phyloP scores from a whole-genome alignment of 2,113 vertebrate species.

The Stercorarius parasiticus region DNA sequence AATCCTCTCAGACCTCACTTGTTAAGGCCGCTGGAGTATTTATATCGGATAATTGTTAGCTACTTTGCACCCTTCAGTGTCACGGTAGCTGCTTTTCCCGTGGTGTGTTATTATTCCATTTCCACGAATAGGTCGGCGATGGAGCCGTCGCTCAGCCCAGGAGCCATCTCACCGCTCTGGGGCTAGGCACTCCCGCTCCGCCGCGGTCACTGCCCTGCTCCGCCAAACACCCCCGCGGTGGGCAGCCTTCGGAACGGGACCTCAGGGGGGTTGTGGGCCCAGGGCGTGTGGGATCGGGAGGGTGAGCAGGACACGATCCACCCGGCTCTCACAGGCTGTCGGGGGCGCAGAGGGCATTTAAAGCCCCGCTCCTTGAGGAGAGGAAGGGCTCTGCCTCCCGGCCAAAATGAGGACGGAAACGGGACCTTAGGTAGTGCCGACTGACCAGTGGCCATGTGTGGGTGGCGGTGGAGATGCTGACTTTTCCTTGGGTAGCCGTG shows the following conservation, averaged over 20 bases:
- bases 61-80: not conserved
- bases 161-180: not conserved
- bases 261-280: rapidly evolving
- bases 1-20: not conserved
- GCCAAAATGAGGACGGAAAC: too few relatives aligned
- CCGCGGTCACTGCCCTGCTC: rapidly evolving
- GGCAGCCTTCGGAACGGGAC: too few relatives aligned
- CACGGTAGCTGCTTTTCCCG: not conserved
- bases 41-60: not conserved
- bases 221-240: rapidly evolving
- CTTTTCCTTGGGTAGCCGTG: not conserved
- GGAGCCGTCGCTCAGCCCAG: not conserved
- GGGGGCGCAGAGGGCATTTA: too few relatives aligned
- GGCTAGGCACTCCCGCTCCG: not conserved
- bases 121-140: not conserved
- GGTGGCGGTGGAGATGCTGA: not conserved
- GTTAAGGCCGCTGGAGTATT: not conserved
- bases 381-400: too few relatives aligned
- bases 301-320: rapidly evolving
- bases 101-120: not conserved
- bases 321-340: not conserved
- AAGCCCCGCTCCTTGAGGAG: not conserved
- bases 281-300: rapidly evolving
- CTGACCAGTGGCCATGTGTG: rapidly evolving
- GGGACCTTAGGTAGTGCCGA: not conserved